A percentile compares a stretch with the other conserved stretches of the same genome.
Conservation (phyloP, 2,113 vertebrate genomes). For the Centropus unirufus region DNA sequence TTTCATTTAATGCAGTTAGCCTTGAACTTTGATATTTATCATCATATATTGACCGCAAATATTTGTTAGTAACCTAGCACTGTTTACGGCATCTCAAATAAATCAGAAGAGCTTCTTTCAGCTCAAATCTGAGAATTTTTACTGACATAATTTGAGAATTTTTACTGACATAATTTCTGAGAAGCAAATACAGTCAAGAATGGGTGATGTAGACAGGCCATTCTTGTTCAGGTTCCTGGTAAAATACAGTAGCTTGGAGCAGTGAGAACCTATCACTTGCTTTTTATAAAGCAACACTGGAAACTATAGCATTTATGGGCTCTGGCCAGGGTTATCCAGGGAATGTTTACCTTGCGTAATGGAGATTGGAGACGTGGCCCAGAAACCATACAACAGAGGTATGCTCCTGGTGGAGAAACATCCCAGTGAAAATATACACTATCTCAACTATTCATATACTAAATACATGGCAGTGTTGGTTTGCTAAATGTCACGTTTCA, state of each 20-base stretch:
- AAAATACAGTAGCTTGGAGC: constrained; percentile 37
- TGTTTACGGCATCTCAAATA: neutral
- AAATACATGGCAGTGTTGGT: neutral
- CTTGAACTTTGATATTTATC: neutral
- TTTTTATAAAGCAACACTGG: constrained; percentile 35
- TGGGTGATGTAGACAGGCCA: neutral
- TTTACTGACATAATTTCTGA: constrained; percentile 20
- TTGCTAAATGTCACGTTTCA: neutral
- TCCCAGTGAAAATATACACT: neutral
- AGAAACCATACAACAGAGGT: constrained; percentile 55
- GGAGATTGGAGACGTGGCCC: constrained; percentile 27
- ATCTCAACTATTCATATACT: neutral
- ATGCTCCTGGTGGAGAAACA: constrained; percentile 17
- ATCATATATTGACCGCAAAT: neutral
- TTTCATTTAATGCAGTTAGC: neutral
- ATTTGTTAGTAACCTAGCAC: constrained; percentile 4
- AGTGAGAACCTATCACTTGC: constrained; percentile 19
- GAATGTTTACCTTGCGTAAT: constrained; percentile 58
- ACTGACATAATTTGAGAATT: constrained; percentile 8
- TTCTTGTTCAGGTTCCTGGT: constrained; percentile 31
- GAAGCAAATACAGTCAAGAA: constrained; percentile 46
- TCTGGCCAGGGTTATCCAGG: constrained; percentile 29
- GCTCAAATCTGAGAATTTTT: neutral
- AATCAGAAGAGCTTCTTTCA: constrained; percentile 5
- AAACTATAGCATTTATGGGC: constrained; percentile 43